Evolutionary conservation across 2,888 invertebrate species (phyloP).

Genomic region (Ophion slaviceki): DNA sequence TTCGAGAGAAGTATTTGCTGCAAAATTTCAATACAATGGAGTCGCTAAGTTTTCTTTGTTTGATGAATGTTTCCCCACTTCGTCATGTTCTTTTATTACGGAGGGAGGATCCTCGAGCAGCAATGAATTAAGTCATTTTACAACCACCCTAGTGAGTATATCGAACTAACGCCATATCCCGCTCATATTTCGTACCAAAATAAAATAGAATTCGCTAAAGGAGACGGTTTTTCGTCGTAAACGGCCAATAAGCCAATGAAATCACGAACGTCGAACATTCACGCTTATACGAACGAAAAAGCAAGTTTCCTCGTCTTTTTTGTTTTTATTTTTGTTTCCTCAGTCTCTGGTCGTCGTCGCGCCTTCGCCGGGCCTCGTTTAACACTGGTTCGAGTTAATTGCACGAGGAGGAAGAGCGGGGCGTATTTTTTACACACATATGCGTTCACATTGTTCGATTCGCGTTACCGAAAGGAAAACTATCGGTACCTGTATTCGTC

Average conservation of each 20-base stretch:
- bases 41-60: not conserved
- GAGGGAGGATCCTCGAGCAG: not conserved
- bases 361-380: conserved; percentile 12
- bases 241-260: conserved; percentile 16
- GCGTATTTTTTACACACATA: conserved; percentile 19
- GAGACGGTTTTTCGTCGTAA: conserved; percentile 17
- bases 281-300: conserved; percentile 48
- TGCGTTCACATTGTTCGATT: conserved; percentile 45
- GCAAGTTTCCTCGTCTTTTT: conserved; percentile 44
- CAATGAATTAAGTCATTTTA: not conserved
- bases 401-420: conserved; percentile 42
- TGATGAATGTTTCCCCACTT: not conserved
- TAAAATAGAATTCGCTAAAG: conserved; percentile 29
- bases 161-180: not conserved
- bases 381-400: conserved; percentile 34
- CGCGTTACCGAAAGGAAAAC: conserved; percentile 13
- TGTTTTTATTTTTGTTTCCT: conserved; percentile 52
- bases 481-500: conserved; percentile 3
- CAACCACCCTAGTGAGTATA: conserved; percentile 31
- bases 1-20: not conserved
- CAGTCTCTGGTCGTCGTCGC: conserved; percentile 49
- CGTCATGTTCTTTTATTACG: not conserved
- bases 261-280: conserved; percentile 34
- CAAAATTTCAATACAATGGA: not conserved
- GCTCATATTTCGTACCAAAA: conserved; percentile 32